These are phyloP conservation scores for Scaptomyza parva DNA, from an alignment of 2,888 invertebrate species.

Conservation along the genomic window DNA sequence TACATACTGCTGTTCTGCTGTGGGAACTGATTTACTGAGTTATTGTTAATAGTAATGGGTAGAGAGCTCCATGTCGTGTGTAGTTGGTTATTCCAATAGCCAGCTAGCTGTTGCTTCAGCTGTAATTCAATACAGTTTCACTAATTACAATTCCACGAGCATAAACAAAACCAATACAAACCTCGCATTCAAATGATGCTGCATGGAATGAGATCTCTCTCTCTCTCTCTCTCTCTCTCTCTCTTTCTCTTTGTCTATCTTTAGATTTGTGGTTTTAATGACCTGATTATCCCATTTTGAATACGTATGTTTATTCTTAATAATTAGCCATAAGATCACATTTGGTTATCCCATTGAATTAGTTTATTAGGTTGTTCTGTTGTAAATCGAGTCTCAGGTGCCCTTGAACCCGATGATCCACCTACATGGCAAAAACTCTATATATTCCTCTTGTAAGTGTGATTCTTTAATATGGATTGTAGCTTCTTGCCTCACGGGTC, in stretches of 20 bases:
- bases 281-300: neutral
- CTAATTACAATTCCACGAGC: slow-evolving; percentile 48
- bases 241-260: too few relatives aligned
- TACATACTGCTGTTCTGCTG: neutral
- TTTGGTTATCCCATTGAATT: too few relatives aligned
- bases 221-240: too few relatives aligned
- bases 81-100: slow-evolving; percentile 30
- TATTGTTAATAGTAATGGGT: slow-evolving; percentile 3
- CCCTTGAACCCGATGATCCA: too few relatives aligned
- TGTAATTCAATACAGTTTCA: slow-evolving; percentile 48
- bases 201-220: neutral
- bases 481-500: too few relatives aligned
- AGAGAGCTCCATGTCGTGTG: neutral
- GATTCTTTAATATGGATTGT: too few relatives aligned
- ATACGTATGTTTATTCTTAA: too few relatives aligned
- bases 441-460: too few relatives aligned
- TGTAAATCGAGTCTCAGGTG: too few relatives aligned
- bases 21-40: slow-evolving; percentile 2
- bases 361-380: too few relatives aligned
- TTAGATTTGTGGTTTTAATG: slow-evolving; percentile 13
- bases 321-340: too few relatives aligned
- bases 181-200: slow-evolving; percentile 9
- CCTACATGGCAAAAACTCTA: too few relatives aligned
- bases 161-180: slow-evolving; percentile 19
- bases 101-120: slow-evolving; percentile 4